Base-by-base conservation (phyloP, 1,140 invertebrate genomes). In the Drosophila grimshawi region DNA sequence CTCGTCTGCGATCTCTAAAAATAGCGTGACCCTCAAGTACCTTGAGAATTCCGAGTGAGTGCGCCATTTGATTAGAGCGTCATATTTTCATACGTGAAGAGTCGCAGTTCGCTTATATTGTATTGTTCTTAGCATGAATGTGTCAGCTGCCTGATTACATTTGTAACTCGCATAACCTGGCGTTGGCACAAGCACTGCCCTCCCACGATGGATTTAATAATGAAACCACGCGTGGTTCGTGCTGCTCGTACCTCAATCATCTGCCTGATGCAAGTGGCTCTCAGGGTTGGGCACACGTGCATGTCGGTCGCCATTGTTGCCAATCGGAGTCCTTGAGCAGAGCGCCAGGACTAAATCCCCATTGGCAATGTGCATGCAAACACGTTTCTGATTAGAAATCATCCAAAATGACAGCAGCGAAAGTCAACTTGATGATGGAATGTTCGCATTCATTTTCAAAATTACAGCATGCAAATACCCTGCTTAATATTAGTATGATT, bases 311-410 rank as follows among this genome's bases (percentile, higher is more conserved):
- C 8, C 48, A 72, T 72, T 73, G 64, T 67, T 67, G 70, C 48
- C 49, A 61, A n/a, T 32, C 39, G n/a, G 30, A 27, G 56, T 60
- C 33, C 67, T 41, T 29, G 39, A 41, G 43, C 33, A 27, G 11
- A 39, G 64, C 5, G 11, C 30, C 60, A 55, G 32, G 32, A 39
- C 39, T 37, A 48, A 53, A 48, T 55, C 64, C 64, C 55, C 41
- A 73, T 11, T 74, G 65, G 57, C 65, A 33, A 32, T 68, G 70
- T 68, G 63, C 70, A 73, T 73, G 65, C 55, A 49, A 61, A 61
- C 70, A 74, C 71, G 71, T 74, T 74, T 74, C 57, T 69, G 65
- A 69, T 74, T 74, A 74, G 51, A 74, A 74, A 63, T 74, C 71
- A 74, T 7, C 71, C 57, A 51, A 62, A 74, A 62, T 69, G 71